Evolutionary conservation across 2,113 vertebrate species (phyloP).

Genomic region (Pitta sordida): DNA sequence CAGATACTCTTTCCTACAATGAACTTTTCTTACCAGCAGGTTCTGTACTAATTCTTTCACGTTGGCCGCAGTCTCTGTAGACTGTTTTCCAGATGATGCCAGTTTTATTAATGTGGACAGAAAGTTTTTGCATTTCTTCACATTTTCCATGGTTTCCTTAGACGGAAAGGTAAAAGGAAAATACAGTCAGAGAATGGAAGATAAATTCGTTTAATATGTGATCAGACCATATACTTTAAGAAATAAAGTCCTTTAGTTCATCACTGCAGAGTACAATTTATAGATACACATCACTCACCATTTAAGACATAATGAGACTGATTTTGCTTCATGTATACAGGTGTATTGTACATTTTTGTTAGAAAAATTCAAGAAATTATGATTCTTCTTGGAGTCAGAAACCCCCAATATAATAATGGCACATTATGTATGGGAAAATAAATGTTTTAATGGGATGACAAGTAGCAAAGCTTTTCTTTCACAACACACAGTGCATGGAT

Average conservation of each 20-base stretch:
- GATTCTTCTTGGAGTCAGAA: neutral
- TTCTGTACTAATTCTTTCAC: slow-evolving; percentile 95
- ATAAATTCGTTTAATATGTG: neutral
- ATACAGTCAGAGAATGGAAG: neutral
- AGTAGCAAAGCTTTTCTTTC: neutral
- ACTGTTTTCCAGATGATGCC: slow-evolving; percentile 93
- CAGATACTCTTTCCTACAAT: neutral
- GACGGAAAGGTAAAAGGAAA: neutral
- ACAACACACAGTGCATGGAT: neutral
- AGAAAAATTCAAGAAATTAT: neutral
- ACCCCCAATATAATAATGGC: neutral
- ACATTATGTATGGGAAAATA: neutral
- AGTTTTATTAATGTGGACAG: slow-evolving; percentile 96
- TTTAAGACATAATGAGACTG: neutral
- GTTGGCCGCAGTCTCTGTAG: slow-evolving; percentile 87
- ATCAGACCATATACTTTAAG: neutral
- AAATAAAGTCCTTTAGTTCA: neutral
- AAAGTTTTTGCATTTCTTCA: slow-evolving; percentile 98
- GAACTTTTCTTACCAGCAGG: slow-evolving; percentile 85
- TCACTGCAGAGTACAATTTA: neutral
- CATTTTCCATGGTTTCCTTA: slow-evolving; percentile 97
- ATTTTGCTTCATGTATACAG: neutral
- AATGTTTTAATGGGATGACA: neutral
- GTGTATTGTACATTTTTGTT: neutral
- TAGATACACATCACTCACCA: accelerated